Percentiles rank a stretch among this genome's conserved stretches.
phyloP scores from a whole-genome alignment of 2,888 invertebrate species.

The Drosophila buzzatii region DNA sequence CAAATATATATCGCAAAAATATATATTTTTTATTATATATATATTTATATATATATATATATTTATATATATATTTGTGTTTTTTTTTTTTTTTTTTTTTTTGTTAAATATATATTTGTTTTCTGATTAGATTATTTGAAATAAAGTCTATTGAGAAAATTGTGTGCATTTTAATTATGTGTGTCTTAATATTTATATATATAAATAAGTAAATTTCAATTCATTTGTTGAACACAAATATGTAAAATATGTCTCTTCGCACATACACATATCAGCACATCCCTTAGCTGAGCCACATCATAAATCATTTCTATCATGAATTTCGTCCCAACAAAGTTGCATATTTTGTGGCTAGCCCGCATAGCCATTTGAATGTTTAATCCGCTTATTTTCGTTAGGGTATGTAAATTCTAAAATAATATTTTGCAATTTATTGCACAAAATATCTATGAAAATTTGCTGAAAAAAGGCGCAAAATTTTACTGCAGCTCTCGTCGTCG shows the following conservation, averaged over 20 bases:
- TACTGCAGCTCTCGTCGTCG: constrained; percentile 44
- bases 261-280: neutral
- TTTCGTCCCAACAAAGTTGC: neutral
- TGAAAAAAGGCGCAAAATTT: constrained; percentile 39
- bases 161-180: no score
- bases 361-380: neutral
- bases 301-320: neutral
- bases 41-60: neutral
- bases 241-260: no score
- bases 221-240: neutral
- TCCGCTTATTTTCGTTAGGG: neutral
- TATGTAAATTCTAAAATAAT: constrained; percentile 53
- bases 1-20: no score
- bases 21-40: no score
- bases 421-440: constrained; percentile 50
- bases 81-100: no score
- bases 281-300: neutral
- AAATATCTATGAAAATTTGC: constrained; percentile 60
- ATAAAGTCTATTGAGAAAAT: no score
- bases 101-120: no score
- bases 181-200: no score
- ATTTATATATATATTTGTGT: neutral
- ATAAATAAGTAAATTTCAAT: neutral
- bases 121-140: no score
- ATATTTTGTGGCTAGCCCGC: neutral